Conservation (phyloP, 2,888 invertebrate species). For the Zeuzera pyrina region DNA sequence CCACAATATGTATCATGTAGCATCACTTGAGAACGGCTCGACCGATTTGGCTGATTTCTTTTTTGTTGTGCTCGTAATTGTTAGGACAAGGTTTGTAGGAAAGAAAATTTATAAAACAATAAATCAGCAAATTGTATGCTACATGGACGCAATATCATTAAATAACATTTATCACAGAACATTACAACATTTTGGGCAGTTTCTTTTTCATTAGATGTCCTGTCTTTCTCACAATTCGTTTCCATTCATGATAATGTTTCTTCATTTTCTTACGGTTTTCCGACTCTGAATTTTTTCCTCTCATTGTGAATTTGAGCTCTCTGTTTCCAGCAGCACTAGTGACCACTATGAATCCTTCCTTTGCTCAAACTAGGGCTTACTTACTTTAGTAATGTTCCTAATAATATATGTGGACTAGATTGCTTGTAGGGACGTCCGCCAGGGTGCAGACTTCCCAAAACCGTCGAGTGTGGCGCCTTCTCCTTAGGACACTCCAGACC, state of each 20-base stretch:
- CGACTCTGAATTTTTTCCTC: conserved; percentile 67
- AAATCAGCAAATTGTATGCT: too few species aligned
- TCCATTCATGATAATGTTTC: conserved; percentile 80
- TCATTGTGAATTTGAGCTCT: conserved; percentile 84
- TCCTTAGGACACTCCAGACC: too few species aligned
- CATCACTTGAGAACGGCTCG: too few species aligned
- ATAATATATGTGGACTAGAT: conserved; percentile 65
- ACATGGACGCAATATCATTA: too few species aligned
- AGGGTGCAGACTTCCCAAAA: too few species aligned
- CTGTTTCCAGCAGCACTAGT: conserved; percentile 78
- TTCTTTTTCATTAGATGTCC: conserved; percentile 50
- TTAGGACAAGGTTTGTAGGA: too few species aligned
- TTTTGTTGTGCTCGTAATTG: too few species aligned
- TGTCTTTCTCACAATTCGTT: conserved; percentile 70
- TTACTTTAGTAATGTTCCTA: conserved; percentile 62
- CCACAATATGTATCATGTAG: too few species aligned
- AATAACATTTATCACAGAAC: conserved; percentile 6
- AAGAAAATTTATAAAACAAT: too few species aligned
- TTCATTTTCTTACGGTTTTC: conserved; percentile 74
- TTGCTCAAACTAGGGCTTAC: conserved; percentile 77
- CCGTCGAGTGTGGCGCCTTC: too few species aligned
- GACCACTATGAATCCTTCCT: conserved; percentile 68
- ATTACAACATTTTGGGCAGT: conserved; percentile 29
- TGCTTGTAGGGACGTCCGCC: too few species aligned
- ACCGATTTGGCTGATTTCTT: too few species aligned